Conservation (phyloP, 2,797 vertebrate species). For the Girardinus metallicus region DNA sequence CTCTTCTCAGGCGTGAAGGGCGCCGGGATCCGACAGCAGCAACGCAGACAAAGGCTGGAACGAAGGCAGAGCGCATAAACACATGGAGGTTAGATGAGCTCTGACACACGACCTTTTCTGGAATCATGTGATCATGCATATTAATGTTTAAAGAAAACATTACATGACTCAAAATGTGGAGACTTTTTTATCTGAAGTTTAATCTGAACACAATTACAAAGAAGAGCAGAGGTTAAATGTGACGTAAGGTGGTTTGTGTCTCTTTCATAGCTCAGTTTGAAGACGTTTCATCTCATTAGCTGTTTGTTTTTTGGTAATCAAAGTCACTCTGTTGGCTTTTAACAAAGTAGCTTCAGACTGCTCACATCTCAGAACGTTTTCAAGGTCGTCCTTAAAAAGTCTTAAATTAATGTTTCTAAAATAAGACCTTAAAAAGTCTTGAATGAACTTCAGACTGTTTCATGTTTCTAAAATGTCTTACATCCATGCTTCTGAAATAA, state of each 20-base stretch:
- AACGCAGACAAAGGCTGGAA: constrained; percentile 36
- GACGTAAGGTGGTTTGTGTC: neutral
- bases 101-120: constrained; percentile 21
- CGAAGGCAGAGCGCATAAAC: constrained; percentile 39
- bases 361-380: neutral
- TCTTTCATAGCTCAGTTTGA: too few species aligned
- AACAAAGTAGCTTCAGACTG: neutral
- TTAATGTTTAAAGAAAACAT: neutral
- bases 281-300: too few species aligned
- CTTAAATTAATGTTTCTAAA: too few species aligned
- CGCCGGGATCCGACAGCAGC: constrained; percentile 48
- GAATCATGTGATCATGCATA: neutral
- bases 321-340: neutral
- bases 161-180: neutral
- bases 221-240: neutral
- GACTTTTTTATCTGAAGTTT: too few species aligned
- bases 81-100: constrained; percentile 33
- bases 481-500: too few species aligned
- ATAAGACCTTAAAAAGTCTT: too few species aligned
- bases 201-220: neutral
- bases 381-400: too few species aligned
- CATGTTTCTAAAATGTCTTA: too few species aligned
- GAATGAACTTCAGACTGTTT: too few species aligned
- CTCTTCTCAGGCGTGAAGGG: constrained; percentile 65
- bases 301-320: neutral